Percentiles rank a stretch among this genome's conserved stretches.
These are phyloP conservation scores for Brachynemurus nebulosus DNA, from an alignment of 2,888 invertebrate genomes.

Conservation along the genomic window DNA sequence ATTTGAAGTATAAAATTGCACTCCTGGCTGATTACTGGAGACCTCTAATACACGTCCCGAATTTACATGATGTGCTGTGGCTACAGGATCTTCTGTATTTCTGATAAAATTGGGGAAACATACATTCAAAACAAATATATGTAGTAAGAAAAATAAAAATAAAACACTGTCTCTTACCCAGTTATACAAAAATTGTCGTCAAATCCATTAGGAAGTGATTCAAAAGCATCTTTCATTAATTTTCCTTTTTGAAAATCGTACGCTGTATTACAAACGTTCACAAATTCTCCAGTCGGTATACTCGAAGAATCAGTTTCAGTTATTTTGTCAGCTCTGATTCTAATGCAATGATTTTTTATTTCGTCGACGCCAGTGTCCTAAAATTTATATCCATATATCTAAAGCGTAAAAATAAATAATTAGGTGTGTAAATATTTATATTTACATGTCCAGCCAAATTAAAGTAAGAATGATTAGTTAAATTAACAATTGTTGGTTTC, in stretches of 20 bases:
- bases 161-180: too few relatives aligned
- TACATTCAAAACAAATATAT: too few relatives aligned
- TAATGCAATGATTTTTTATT: slow-evolving; percentile 53
- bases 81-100: background rate
- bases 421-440: slow-evolving; percentile 15
- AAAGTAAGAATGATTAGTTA: slow-evolving; percentile 83
- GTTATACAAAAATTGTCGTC: slow-evolving; percentile 73
- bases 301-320: slow-evolving; percentile 55
- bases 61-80: slow-evolving; percentile 43
- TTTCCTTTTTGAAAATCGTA: slow-evolving; percentile 61
- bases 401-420: too few relatives aligned
- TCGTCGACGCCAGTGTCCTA: slow-evolving; percentile 46
- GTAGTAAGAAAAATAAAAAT: slow-evolving; percentile 27
- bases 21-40: slow-evolving; percentile 75
- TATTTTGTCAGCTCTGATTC: slow-evolving; percentile 62
- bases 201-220: slow-evolving; percentile 57
- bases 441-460: slow-evolving; percentile 83
- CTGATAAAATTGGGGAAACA: too few relatives aligned
- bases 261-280: slow-evolving; percentile 50
- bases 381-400: background rate
- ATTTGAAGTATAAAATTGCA: slow-evolving; percentile 83
- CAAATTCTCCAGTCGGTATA: slow-evolving; percentile 62
- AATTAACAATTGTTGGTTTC: slow-evolving; percentile 69
- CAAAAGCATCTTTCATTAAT: slow-evolving; percentile 49
- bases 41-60: slow-evolving; percentile 66